A percentile compares a stretch with the other conserved stretches of the same genome.
Conservation (phyloP, 2,113 vertebrate species). For the Microcebus tavaratra region DNA sequence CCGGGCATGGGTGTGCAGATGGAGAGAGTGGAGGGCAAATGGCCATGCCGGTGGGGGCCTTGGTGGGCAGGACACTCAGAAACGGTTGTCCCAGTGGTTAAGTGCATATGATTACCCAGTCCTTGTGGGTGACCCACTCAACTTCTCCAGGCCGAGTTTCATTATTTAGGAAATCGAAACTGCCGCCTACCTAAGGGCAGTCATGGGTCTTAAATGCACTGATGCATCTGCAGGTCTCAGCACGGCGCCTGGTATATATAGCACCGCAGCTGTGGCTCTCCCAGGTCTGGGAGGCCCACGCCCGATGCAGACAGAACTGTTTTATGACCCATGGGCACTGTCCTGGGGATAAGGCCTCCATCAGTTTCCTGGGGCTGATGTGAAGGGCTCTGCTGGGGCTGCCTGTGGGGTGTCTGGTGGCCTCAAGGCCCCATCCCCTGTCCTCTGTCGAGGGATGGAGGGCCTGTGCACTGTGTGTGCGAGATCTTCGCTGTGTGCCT, state of each 20-base stretch:
- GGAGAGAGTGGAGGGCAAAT: too few species aligned
- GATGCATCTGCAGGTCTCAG: accelerated
- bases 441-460: not conserved
- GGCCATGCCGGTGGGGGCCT: not conserved
- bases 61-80: accelerated
- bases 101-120: not conserved
- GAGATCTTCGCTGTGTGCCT: not conserved
- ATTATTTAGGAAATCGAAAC: not conserved
- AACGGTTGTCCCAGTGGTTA: too few species aligned
- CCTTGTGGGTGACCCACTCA: too few species aligned
- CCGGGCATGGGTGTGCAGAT: not conserved
- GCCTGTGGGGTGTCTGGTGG: not conserved
- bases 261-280: not conserved
- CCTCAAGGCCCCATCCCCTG: not conserved
- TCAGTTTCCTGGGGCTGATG: not conserved
- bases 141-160: too few species aligned
- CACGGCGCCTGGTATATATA: accelerated
- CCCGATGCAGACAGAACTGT: not conserved
- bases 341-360: not conserved
- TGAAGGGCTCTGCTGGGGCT: not conserved
- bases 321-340: not conserved
- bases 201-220: not conserved
- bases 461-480: accelerated
- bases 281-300: too few species aligned
- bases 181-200: not conserved